Evolutionary conservation across 1,140 invertebrate genomes (phyloP), one percentile per base, ranked within the genome.

Genomic region (Eriosoma lanigerum): DNA sequence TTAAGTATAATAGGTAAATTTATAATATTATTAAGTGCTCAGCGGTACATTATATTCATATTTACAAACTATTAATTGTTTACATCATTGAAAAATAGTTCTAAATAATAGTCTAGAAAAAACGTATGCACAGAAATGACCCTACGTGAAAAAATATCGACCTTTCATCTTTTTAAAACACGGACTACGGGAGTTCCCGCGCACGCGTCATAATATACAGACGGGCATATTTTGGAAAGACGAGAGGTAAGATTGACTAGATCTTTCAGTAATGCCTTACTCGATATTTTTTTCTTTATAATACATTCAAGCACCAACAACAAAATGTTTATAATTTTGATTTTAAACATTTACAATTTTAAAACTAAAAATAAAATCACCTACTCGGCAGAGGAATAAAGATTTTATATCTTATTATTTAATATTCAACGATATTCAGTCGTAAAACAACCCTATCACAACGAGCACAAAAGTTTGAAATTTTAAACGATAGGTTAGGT

Each of bases 241-340:
- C 52, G 29, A 58, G 52, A 17, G 72, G 72, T 21, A 46, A 72
- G 48, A 52, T 44, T 75, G 72, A 75, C 72, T 75, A 75, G 72
- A 75, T 19, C 72, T 56, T 75, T 29, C 52, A 73, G 13, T 73
- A 54, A n/a, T 32, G 48, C n/a, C 48, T 6, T 38, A 17, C 15
- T n/a, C 10, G 62, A 38, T 4, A 73, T 73, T 76, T 76, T 56
- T 76, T 32, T 15, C 15, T 15, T n/a, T n/a, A 56, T 12, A 76
- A 76, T 58, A 76, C 54, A 58, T 76, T 60, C 52, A 76, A 76
- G 73, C 73, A 76, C 73, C 54, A 54, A 58, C 26, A 58, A 72
- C 50, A 56, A 76, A 32, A 76, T n/a, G 15, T 15, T 29, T 26
- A 76, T 44, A 24, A 0, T 21, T 52, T 50, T 73, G 29, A 54